A percentile compares a stretch with the other conserved stretches of the same genome.
phyloP scores from a whole-genome alignment of 2,888 invertebrate genomes.

The Lasioglossum villosulum region DNA sequence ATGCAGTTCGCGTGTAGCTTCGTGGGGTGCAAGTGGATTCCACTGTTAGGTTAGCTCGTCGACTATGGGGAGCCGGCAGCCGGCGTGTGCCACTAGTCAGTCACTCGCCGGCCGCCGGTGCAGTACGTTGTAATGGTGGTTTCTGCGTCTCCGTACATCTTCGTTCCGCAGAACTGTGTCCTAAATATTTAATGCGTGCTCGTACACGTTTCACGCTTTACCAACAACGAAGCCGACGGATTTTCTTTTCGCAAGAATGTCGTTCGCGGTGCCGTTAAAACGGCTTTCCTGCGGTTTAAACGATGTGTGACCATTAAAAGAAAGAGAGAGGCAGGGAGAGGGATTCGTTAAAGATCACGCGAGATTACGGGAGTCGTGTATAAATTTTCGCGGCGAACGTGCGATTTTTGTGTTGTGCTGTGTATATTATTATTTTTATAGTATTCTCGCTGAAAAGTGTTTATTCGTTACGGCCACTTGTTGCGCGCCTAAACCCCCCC shows the following conservation, averaged over 20 bases:
- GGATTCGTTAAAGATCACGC: conserved; percentile 48
- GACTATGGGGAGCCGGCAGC: conserved; percentile 61
- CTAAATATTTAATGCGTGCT: conserved; percentile 37
- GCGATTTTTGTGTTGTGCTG: conserved; percentile 66
- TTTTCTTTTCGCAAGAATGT: conserved; percentile 46
- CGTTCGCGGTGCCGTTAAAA: conserved; percentile 34
- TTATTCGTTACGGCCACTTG: conserved; percentile 69
- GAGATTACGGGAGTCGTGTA: conserved; percentile 51
- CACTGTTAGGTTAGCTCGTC: conserved; percentile 57
- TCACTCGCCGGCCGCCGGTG: conserved; percentile 79
- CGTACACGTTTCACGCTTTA: conserved; percentile 11
- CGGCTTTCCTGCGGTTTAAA: conserved; percentile 26
- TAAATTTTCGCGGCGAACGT: conserved; percentile 54
- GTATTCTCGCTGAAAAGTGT: conserved; percentile 64
- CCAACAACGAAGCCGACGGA: conserved; percentile 8
- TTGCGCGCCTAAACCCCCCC: conserved; percentile 62
- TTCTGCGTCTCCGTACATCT: conserved; percentile 20
- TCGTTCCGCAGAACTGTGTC: conserved; percentile 40
- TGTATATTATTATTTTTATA: conserved; percentile 56
- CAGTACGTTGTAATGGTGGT: conserved; percentile 57
- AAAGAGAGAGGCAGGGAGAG: conserved; percentile 22
- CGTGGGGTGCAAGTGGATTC: conserved; percentile 44
- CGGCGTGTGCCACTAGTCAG: conserved; percentile 75
- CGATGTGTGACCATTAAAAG: conserved; percentile 44
- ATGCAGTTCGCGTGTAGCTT: conserved; percentile 25